Evolutionary conservation across 2,797 vertebrate species (phyloP), one percentile per base, ranked within the genome.

Genomic region (Dallia pectoralis): DNA sequence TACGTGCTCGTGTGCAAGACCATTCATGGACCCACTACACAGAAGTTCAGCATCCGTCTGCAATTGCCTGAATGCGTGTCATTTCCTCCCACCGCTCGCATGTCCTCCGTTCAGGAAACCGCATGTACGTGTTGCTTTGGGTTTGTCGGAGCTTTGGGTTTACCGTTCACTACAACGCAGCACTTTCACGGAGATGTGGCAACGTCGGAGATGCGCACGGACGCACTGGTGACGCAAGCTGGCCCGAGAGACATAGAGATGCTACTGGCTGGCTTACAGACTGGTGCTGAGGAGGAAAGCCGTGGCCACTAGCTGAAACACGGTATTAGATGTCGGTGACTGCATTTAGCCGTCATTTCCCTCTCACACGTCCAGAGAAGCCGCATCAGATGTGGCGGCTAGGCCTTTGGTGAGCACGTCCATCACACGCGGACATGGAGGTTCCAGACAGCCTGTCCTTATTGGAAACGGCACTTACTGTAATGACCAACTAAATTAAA

Each of bases 211-310:
- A 74, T 77, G 73, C 25, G 79, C 81, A 88, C 74, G 71, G 87
- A 87, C 87, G 87, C 85, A 89, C 72, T 87, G 78, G 85, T 92
- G 91, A 93, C 91, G 92, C 89, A 91, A 86, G 78, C 89, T 32
- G 90, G 91, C 91, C 91, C 88, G 83, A 61, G 84, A 80, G 78
- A 83, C 91, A 86, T 84, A 80, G 82, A 84, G 78, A 84, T 87
- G 82, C 88, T 79, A 79, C 81, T 90, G 86, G 83, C 84, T 73
- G 89, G 91, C 92, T 91, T 92, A 91, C 85, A 90, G 89, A 85
- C 87, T 88, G 82, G 81, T 81, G 84, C 85, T 79, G 81, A 85
- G 81, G 81, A 81, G 40, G 40, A 44, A 71, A 74, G 76, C 85
- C 87, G 86, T 86, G 82, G 82, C 78, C 79, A 82, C 84, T 77